These are phyloP conservation scores for Propithecus coquereli DNA, from an alignment of 2,113 vertebrate species.

Conservation along the genomic window DNA sequence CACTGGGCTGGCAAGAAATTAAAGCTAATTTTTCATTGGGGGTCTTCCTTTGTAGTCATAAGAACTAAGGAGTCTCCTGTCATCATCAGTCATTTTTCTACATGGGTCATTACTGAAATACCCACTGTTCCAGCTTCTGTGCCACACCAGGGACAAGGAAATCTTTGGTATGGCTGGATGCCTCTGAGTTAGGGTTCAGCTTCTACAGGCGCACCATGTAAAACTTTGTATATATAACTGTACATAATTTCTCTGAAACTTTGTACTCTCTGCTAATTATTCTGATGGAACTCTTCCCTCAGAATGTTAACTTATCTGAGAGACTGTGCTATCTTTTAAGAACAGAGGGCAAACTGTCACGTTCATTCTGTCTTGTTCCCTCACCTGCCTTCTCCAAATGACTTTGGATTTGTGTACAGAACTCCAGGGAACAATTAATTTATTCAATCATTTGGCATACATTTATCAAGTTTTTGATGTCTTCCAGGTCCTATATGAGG, in stretches of 20 bases:
- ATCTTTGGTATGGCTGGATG: background rate
- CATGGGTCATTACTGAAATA: background rate
- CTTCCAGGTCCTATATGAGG: background rate
- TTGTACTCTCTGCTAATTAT: slow-evolving; percentile 49
- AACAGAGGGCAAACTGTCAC: slow-evolving; percentile 41
- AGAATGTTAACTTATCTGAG: slow-evolving; percentile 48
- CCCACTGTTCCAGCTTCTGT: background rate
- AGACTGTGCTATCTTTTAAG: background rate
- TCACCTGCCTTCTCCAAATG: slow-evolving; percentile 19
- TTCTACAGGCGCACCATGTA: background rate
- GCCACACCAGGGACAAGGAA: background rate
- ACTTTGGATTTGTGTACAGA: background rate
- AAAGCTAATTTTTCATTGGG: background rate
- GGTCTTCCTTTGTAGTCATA: background rate
- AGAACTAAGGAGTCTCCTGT: background rate
- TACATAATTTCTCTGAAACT: slow-evolving; percentile 9
- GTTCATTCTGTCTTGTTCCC: slow-evolving; percentile 2
- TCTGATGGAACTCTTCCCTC: slow-evolving; percentile 11
- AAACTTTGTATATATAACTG: background rate
- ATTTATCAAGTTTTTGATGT: background rate
- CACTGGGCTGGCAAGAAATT: background rate
- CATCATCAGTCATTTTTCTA: background rate
- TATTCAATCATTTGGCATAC: background rate
- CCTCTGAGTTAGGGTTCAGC: background rate
- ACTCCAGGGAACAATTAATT: background rate